A percentile compares a stretch with the other conserved stretches of the same genome.
phyloP scores from a whole-genome alignment of 2,888 invertebrate genomes.

The Horisme vitalbata region DNA sequence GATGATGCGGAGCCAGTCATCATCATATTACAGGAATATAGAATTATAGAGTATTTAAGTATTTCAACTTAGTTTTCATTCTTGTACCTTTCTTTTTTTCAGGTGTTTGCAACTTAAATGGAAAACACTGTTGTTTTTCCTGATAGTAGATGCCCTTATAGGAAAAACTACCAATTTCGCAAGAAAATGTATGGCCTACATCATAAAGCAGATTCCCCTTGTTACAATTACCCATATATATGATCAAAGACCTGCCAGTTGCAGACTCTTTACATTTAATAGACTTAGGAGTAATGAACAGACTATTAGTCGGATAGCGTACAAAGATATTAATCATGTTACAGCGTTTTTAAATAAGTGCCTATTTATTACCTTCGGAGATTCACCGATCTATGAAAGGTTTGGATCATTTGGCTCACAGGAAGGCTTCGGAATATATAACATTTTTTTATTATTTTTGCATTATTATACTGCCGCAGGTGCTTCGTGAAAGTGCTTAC shows the following conservation, averaged over 20 bases:
- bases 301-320: slow-evolving; percentile 10
- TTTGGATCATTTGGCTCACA: background rate
- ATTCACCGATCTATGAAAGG: slow-evolving; percentile 7
- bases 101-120: background rate
- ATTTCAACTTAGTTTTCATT: too few species aligned
- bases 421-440: slow-evolving; percentile 13
- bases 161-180: background rate
- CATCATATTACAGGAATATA: too few species aligned
- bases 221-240: slow-evolving; percentile 25
- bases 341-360: too few species aligned
- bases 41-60: too few species aligned
- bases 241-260: slow-evolving; percentile 37
- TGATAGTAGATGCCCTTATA: background rate
- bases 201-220: background rate
- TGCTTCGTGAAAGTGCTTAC: background rate
- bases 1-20: too few species aligned
- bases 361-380: slow-evolving; percentile 7
- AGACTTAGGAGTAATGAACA: slow-evolving; percentile 36
- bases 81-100: background rate
- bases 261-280: slow-evolving; percentile 36
- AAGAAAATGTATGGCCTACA: background rate
- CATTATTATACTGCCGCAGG: slow-evolving; percentile 5
- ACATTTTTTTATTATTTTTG: slow-evolving; percentile 10
- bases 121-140: background rate
- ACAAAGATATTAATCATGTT: too few species aligned